phyloP scores from a whole-genome alignment of 2,113 vertebrate genomes.

The Micronycteris hirsuta region DNA sequence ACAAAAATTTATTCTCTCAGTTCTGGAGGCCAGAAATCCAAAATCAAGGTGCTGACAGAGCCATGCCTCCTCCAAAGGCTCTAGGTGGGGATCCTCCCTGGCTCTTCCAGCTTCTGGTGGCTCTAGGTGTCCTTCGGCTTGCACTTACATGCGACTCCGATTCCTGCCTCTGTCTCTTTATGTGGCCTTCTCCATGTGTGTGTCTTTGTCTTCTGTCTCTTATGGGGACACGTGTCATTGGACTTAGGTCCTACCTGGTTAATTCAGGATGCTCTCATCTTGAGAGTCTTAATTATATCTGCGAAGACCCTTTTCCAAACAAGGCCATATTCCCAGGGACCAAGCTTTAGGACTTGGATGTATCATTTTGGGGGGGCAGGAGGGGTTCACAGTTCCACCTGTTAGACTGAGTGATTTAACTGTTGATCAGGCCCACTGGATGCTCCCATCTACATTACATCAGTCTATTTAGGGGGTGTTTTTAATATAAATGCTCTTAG shows the following conservation, averaged over 20 bases:
- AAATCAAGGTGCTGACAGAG: background rate
- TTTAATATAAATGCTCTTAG: background rate
- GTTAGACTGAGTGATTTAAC: background rate
- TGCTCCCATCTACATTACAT: background rate
- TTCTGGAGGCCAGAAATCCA: background rate
- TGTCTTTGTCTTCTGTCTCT: background rate
- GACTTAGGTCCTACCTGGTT: background rate
- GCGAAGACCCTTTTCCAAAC: background rate
- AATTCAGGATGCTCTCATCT: background rate
- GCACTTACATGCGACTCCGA: background rate
- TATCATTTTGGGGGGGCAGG: background rate
- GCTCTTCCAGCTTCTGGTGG: background rate
- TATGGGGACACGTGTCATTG: background rate
- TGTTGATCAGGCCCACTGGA: background rate
- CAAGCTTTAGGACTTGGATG: background rate
- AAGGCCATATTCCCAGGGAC: background rate
- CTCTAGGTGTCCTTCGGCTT: background rate
- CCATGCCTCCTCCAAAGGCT: background rate
- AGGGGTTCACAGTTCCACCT: background rate
- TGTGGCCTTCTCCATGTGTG: background rate
- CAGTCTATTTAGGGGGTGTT: background rate
- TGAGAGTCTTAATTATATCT: background rate
- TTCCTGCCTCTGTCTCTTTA: background rate
- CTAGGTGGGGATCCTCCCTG: background rate
- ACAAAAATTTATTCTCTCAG: background rate